These are phyloP conservation scores for Troides aeacus DNA, from an alignment of 2,888 invertebrate genomes.

Conservation along the genomic window DNA sequence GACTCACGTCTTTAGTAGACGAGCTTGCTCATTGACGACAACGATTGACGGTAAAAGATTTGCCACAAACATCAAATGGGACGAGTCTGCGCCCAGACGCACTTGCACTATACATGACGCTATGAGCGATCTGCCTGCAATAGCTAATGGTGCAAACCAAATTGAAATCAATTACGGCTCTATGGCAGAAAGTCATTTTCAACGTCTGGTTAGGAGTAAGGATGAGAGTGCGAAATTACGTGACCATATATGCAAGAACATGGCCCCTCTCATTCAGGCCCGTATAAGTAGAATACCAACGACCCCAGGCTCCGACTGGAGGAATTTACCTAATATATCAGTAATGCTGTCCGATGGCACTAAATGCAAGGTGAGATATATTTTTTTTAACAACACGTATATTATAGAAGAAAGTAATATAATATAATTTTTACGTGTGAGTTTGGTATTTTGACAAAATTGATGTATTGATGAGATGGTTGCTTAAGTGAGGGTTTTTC, in stretches of 20 bases:
- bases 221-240: slow-evolving; percentile 78
- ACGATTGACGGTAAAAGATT: slow-evolving; percentile 73
- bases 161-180: slow-evolving; percentile 86
- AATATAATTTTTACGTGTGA: not conserved
- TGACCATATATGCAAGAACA: slow-evolving; percentile 92
- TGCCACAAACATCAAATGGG: slow-evolving; percentile 80
- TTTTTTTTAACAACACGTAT: not conserved
- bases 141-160: slow-evolving; percentile 84
- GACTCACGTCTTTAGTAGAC: slow-evolving; percentile 86
- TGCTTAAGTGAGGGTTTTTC: too few species aligned
- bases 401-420: not conserved
- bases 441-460: too few species aligned
- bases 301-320: slow-evolving; percentile 89
- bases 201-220: slow-evolving; percentile 83
- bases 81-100: slow-evolving; percentile 86
- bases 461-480: too few species aligned
- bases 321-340: slow-evolving; percentile 89
- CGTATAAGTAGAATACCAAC: slow-evolving; percentile 88
- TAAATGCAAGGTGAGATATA: slow-evolving; percentile 72
- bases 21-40: slow-evolving; percentile 81
- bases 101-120: slow-evolving; percentile 90
- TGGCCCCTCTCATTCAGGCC: slow-evolving; percentile 89
- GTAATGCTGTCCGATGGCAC: slow-evolving; percentile 86
- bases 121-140: slow-evolving; percentile 89
- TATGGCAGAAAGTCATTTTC: slow-evolving; percentile 87